Conservation (phyloP, 2,113 vertebrate species). For the Mesocricetus auratus region DNA sequence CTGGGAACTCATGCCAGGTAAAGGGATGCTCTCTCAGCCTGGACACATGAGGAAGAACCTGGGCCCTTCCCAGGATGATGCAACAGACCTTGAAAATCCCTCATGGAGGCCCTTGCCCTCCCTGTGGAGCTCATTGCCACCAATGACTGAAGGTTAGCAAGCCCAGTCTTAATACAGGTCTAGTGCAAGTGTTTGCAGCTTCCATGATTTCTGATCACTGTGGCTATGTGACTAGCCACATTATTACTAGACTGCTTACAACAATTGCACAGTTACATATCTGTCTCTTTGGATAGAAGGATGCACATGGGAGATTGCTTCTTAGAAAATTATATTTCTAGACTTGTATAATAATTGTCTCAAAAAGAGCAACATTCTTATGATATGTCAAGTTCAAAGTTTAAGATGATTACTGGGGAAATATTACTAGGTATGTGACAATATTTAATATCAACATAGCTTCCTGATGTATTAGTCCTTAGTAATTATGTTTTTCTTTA, state of each 20-base stretch:
- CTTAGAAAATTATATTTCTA: slow-evolving; percentile 21
- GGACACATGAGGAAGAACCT: too few species aligned
- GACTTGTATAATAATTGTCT: background rate
- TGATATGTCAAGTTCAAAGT: background rate
- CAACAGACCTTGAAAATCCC: too few species aligned
- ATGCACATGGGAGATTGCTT: background rate
- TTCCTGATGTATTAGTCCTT: background rate
- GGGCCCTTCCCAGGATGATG: too few species aligned
- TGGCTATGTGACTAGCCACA: background rate
- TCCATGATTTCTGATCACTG: background rate
- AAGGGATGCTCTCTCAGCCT: too few species aligned
- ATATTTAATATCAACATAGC: background rate
- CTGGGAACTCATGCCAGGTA: too few species aligned
- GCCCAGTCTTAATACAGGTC: background rate
- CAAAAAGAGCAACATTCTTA: background rate
- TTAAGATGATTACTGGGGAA: background rate
- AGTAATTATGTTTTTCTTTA: background rate
- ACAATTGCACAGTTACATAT: background rate
- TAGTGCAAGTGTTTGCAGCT: background rate
- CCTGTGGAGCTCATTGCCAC: background rate
- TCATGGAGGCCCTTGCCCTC: too few species aligned
- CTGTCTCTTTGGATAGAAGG: background rate
- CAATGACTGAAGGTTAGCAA: background rate
- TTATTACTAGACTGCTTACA: background rate
- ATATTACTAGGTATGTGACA: background rate